Evolutionary conservation across 2,797 vertebrate genomes (phyloP), one percentile per base, ranked within the genome.

Genomic region (Molossus alvarezi): DNA sequence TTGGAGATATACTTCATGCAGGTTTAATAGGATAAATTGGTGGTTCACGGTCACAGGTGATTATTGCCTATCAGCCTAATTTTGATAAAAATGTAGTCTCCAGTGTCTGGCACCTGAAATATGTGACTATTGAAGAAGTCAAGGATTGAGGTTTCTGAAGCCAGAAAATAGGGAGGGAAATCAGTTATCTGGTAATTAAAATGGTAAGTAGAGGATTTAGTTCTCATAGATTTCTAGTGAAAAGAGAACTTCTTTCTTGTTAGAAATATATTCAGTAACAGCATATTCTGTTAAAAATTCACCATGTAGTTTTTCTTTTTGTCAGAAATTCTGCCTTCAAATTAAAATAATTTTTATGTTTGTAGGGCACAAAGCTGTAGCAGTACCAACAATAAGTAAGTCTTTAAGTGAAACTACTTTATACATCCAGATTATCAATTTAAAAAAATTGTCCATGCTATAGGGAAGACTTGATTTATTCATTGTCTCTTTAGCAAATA

Each of bases 391-490:
- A 77, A 91, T 15, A 95, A 60, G 3, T 92, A 29, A 29, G 10
- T 89, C 65, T 89, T 94, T 45, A 80, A 4, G 29, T 69, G 60
- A 88, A 91, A 33, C 41, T 71, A 37, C 75, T 90, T 77, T 84
- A 41, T 79, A 53, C n/a, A 71, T 77, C 23, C 18, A 17, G 20
- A 73, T 85, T 81, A 69, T 55, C 67, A 85, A 17, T 69, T 88
- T 51, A 29, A 88, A 72, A 65, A 53, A 27, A 73, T 72, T n/a
- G 85, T 11, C 15, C 48, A 77, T 33, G 53, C 11, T 80, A 83
- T 14, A 96, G 53, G 58, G 37, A 88, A 83, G 27, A 75, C 14
- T 83, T 96, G 20, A 21, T 90, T 81, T 93, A 58, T 88, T 51
- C 27, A 51, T 80, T 96, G 12, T 90, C 6, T 82, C 15, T 79